Evolutionary conservation across 2,113 vertebrate species (phyloP), one percentile per base, ranked within the genome.

Genomic region (Dipodomys spectabilis): DNA sequence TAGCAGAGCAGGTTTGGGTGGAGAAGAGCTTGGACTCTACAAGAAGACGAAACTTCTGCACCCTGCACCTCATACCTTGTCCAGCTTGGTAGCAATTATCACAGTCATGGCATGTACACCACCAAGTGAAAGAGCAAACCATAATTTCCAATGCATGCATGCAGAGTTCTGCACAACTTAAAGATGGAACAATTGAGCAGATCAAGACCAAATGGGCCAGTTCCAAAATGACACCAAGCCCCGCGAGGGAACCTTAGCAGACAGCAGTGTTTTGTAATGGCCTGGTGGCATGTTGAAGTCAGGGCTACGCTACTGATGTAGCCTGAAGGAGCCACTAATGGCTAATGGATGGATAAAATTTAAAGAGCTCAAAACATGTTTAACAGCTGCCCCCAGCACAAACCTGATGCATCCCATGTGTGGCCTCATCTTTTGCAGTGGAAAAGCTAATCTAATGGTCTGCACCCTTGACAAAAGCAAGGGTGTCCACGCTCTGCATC

Each of bases 181-280:
- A 49, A 95, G 94, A 92, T 87, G 25, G 92, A 82, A 95, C 13
- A 75, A 91, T 1, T 78, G 72, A 18, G 7, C n/a, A 62, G 82
- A 97, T 90, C 94, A 7, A 88, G 79, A 88, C 0, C 15, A 71
- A 93, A 91, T 22, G 77, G 65, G 9, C 20, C 23, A 13, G 75
- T 60, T 93, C 68, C 84, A 45, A 93, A 97, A 91, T 62, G 27
- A 79, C 0, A 62, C 90, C 89, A n/a, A 86, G 90, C 68, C 65
- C 94, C 82, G 60, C 88, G 60, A 65, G 89, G 72, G 15, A 45
- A 88, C 60, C 32, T 25, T n/a, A 15, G n/a, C n/a, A 89, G 69
- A 78, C 32, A 71, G 32, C 57, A 32, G 28, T 0, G 45, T 57
- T 28, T 20, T 78, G 44, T 1, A 65, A 82, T 4, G 35, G 45